Evolutionary conservation across 2,888 invertebrate species (phyloP), one percentile per base, ranked within the genome.

Genomic region (Siphlonurus alternatus): DNA sequence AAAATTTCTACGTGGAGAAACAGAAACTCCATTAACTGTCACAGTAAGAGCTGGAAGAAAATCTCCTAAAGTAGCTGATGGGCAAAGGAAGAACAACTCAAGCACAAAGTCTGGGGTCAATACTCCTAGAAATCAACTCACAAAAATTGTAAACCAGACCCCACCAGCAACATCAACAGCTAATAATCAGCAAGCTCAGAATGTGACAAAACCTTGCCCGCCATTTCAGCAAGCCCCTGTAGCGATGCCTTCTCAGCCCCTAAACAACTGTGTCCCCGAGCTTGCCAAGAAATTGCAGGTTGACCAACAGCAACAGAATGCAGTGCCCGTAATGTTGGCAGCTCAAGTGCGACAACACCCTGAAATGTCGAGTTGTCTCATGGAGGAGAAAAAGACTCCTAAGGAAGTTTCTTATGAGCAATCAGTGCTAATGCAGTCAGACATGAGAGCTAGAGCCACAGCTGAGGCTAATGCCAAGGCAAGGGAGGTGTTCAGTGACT

Each of bases 1-100:
- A 69, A 90, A 89, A 76, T 91, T 91, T 76, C 77, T 89, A 69
- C 86, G 88, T 77, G 89, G 89, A 69, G 90, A 89, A 74, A 81
- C 88, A 59, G 89, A 90, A 70, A 84, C 86, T 60, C 89, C 89
- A 67, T 20, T 56, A 22, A 89, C 89, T 23, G 88, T 89, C 63
- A 81, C 83, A 69, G 79, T 82, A 71, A 79, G 85, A 68, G 82
- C 83, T 68, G 82, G 84, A 67, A 80, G 86, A 70, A 86, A 86
- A 73, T 56, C 56, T 10, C 56, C 56, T 10, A 38, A 38, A 38
- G 38, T 38, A 38, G 38, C 38, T 38, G 38, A 38, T 38, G 7
- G 7, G 38, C 15, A 10, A 15, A 38, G 38, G 15, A 38, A 38
- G 15, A 38, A 10, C 15, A 38, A 38, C 15, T 38, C 38, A 38